Evolutionary conservation across 2,888 invertebrate genomes (phyloP), one percentile per base, ranked within the genome.

Genomic region (Dione juno): DNA sequence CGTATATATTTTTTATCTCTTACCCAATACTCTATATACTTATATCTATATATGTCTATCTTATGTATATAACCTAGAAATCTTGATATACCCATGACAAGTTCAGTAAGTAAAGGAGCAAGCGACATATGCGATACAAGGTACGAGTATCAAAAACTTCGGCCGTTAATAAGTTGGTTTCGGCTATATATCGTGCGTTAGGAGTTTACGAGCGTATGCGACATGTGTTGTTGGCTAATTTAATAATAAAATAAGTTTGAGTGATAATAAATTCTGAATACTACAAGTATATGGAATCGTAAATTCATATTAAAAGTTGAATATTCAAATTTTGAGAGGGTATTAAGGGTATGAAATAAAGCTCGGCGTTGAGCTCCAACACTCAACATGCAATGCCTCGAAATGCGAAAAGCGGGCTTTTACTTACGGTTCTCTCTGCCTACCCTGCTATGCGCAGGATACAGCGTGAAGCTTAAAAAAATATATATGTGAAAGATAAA

Each of bases 121-220:
- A 50, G 50, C 50, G 11, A 50, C 75, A 74, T 72, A 71, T 61
- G 74, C 70, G 58, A 75, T 77, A 76, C 72, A 72, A 70, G 68
- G 65, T 67, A n/a, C n/a, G n/a, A n/a, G n/a, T n/a, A 75, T 77
- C 77, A 77, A 77, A 77, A 78, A 78, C 76, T 79, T 79, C 70
- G 61, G 74, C 67, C 74, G 77, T 80, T 78, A 77, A 77, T 77
- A 79, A 78, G 71, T 77, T 59, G 28, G 68, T 61, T 63, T 77
- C 69, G 69, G 66, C 73, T 71, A 69, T 76, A 74, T 73, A 71
- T 73, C 70, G 74, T 71, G 71, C 67, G 69, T 61, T 67, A 16
- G 35, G 59, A 73, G 50, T 65, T 68, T 69, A 64, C 66, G 71
- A 72, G 66, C 66, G 70, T 57, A 58, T 28, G 66, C 53, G 66